These are phyloP conservation scores for Parnassius apollo DNA, from an alignment of 2,888 invertebrate species.

Conservation along the genomic window DNA sequence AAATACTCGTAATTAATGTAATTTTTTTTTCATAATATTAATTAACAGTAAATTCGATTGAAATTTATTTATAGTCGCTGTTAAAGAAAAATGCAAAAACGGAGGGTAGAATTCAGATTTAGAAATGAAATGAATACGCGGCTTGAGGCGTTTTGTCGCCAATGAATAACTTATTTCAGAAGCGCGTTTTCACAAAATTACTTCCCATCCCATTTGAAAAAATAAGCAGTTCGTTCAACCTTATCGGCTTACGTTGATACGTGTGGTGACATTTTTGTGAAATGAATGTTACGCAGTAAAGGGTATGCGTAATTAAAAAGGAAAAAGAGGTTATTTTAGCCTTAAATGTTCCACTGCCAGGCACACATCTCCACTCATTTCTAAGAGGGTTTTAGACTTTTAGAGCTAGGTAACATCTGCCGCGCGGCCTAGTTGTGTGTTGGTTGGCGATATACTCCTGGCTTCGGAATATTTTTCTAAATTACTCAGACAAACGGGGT, in stretches of 20 bases:
- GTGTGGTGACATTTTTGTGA: constrained; percentile 15
- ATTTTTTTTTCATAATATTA: too few relatives aligned
- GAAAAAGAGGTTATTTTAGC: too few relatives aligned
- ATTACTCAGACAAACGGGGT: too few relatives aligned
- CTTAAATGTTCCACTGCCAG: too few relatives aligned
- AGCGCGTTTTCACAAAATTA: constrained; percentile 77
- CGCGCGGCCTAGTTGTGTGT: too few relatives aligned
- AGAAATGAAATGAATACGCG: constrained; percentile 80
- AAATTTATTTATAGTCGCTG: constrained; percentile 74
- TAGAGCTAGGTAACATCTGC: too few relatives aligned
- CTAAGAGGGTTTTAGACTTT: too few relatives aligned
- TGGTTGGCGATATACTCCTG: too few relatives aligned
- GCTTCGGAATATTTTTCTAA: too few relatives aligned
- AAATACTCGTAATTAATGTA: too few relatives aligned
- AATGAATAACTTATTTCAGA: constrained; percentile 80
- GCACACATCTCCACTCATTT: too few relatives aligned
- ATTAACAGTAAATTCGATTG: constrained; percentile 46
- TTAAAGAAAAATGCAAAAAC: constrained; percentile 64
- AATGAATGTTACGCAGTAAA: neutral
- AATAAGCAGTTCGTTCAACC: constrained; percentile 47
- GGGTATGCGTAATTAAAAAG: too few relatives aligned
- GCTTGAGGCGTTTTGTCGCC: constrained; percentile 78
- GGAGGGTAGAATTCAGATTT: constrained; percentile 76
- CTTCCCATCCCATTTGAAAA: constrained; percentile 73
- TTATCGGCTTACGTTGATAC: constrained; percentile 30